These are phyloP conservation scores for Apteryx owenii DNA, from an alignment of 2,113 vertebrate species.

Conservation along the genomic window DNA sequence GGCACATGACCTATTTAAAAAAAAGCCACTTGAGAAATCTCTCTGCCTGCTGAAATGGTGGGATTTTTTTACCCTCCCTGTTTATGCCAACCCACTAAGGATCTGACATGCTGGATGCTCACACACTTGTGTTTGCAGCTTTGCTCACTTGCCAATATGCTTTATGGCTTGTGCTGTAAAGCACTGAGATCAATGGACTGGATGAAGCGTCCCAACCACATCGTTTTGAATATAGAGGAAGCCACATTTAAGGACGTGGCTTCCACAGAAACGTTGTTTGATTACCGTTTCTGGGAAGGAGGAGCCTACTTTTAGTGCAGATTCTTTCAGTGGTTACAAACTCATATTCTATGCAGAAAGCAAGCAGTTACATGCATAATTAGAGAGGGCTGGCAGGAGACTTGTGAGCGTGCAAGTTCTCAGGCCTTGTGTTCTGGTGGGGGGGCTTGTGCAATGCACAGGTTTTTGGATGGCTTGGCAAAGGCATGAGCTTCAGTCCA, in stretches of 20 bases:
- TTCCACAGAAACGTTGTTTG: background rate
- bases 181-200: background rate
- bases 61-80: conserved; percentile 43
- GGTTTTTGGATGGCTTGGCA: background rate
- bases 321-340: background rate
- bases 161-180: background rate
- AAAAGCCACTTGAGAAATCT: conserved; percentile 66
- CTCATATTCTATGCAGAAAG: background rate
- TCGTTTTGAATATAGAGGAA: background rate
- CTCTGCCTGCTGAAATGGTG: conserved; percentile 40
- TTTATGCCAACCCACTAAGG: conserved; percentile 45
- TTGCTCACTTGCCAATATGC: conserved; percentile 35
- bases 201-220: background rate
- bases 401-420: background rate
- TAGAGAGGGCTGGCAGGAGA: background rate
- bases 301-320: background rate
- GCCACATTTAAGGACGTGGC: background rate
- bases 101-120: conserved; percentile 43
- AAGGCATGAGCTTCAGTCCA: background rate
- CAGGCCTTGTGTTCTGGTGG: background rate
- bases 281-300: background rate
- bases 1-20: conserved; percentile 57
- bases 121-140: conserved; percentile 2
- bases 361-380: background rate
- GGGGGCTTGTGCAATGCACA: background rate